Conservation (phyloP, 53 echinoderm and acorn worm species). For the Stichopus horrens region DNA sequence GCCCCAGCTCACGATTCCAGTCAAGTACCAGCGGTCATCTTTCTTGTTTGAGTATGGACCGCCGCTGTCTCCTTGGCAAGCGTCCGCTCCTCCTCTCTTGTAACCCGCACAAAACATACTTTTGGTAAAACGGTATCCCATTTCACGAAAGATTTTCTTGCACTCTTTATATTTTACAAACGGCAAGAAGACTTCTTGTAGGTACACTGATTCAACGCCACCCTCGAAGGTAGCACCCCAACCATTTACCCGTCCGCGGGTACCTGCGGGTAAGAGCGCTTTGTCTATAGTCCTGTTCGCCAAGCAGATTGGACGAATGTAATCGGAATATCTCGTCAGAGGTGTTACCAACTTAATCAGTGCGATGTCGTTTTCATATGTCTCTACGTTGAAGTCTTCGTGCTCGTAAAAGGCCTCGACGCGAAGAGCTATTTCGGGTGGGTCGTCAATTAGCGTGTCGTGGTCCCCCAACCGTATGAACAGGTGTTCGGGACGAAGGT, state of each 20-base stretch:
- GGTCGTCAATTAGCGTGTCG: conserved; percentile 51
- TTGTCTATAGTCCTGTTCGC: conserved; percentile 40
- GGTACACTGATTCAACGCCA: conserved; percentile 54
- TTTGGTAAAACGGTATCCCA: conserved; percentile 33
- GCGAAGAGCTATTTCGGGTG: conserved; percentile 39
- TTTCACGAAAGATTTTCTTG: conserved; percentile 12
- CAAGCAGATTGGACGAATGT: conserved; percentile 76
- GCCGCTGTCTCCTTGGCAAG: conserved; percentile 90
- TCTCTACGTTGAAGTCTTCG: conserved; percentile 35
- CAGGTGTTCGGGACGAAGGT: not conserved
- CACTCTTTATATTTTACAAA: conserved; percentile 54
- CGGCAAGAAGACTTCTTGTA: conserved; percentile 64
- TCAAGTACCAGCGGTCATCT: conserved; percentile 59
- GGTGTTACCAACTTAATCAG: conserved; percentile 59
- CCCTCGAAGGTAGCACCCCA: conserved; percentile 69
- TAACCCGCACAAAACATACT: conserved; percentile 93
- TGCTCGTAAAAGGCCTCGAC: conserved; percentile 52
- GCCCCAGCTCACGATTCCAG: conserved; percentile 87
- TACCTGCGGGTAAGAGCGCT: conserved; percentile 27
- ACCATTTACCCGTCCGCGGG: conserved; percentile 56
- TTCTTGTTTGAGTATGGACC: conserved; percentile 64
- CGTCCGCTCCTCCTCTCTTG: not conserved
- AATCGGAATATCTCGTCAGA: conserved; percentile 56
- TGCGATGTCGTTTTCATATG: conserved; percentile 75
- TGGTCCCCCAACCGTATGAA: conserved; percentile 76